A percentile compares a stretch with the other conserved stretches of the same genome.
phyloP scores from a whole-genome alignment of 2,113 vertebrate genomes.

The Gnathonemus echidnorhynchus region DNA sequence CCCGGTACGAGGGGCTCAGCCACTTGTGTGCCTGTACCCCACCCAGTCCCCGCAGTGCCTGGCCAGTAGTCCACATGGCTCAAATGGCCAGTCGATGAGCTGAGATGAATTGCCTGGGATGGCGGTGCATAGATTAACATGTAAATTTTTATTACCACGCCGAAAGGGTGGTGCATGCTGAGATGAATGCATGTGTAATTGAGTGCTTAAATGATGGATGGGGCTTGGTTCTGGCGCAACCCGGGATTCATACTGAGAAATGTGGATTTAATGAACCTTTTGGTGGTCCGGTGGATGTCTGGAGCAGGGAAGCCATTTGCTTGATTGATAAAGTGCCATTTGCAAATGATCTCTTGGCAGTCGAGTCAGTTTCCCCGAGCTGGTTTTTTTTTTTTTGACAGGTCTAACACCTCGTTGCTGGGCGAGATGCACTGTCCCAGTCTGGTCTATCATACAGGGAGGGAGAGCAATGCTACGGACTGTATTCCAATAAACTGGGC shows the following conservation, averaged over 20 bases:
- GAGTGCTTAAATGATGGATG: slow-evolving; percentile 34
- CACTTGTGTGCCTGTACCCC: background rate
- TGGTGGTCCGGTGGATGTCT: slow-evolving; percentile 17
- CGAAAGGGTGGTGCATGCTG: slow-evolving; percentile 20
- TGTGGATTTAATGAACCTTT: slow-evolving; percentile 26
- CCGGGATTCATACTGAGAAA: slow-evolving; percentile 33
- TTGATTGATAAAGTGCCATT: slow-evolving; percentile 27
- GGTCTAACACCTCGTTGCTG: background rate
- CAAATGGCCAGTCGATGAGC: slow-evolving; percentile 14
- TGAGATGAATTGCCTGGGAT: slow-evolving; percentile 24
- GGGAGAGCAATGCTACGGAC: background rate
- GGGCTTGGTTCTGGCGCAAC: slow-evolving; percentile 23
- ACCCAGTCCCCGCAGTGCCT: background rate
- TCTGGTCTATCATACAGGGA: background rate
- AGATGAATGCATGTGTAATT: slow-evolving; percentile 30
- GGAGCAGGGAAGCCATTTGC: slow-evolving; percentile 24
- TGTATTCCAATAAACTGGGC: background rate
- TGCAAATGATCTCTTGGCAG: slow-evolving; percentile 23
- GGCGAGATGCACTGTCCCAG: background rate
- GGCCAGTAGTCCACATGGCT: background rate
- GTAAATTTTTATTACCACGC: slow-evolving; percentile 31
- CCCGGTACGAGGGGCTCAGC: background rate
- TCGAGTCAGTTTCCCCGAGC: slow-evolving; percentile 9
- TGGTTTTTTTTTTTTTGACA: background rate
- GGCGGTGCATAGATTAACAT: slow-evolving; percentile 32